phyloP scores from a whole-genome alignment of 1,140 invertebrate genomes.

The Pinna nobilis region DNA sequence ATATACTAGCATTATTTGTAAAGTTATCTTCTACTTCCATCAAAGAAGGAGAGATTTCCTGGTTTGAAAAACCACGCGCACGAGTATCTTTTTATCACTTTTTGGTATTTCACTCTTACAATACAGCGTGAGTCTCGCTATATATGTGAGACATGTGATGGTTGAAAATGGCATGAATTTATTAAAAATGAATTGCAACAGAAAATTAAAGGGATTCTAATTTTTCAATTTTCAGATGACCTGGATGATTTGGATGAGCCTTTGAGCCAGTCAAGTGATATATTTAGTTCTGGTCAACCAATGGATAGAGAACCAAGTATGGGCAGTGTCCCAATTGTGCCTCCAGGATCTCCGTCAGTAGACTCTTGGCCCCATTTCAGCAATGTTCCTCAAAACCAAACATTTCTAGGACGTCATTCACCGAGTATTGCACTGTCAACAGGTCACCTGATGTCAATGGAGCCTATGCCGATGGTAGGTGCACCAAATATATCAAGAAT shows the following conservation, averaged over 20 bases:
- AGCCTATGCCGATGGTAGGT: conserved; percentile 53
- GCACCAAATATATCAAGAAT: conserved; percentile 47
- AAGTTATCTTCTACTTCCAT: no score
- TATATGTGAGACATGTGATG: no score
- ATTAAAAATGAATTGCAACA: no score
- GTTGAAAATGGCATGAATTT: no score
- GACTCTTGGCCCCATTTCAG: conserved; percentile 64
- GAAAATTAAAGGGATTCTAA: no score
- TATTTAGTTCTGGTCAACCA: conserved; percentile 58
- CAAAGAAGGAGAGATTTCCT: no score
- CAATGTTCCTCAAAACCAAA: conserved; percentile 37
- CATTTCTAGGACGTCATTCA: conserved; percentile 62
- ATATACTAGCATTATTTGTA: no score
- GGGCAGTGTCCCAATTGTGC: conserved; percentile 60
- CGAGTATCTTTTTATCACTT: no score
- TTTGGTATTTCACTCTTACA: not conserved
- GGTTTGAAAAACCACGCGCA: no score
- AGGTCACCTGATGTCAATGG: conserved; percentile 58
- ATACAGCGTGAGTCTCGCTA: not conserved
- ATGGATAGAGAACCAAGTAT: conserved; percentile 65
- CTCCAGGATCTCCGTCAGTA: conserved; percentile 59
- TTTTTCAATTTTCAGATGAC: conserved; percentile 58
- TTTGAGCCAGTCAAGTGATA: conserved; percentile 55
- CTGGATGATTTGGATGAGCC: conserved; percentile 60
- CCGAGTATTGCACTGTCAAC: conserved; percentile 51